Evolutionary conservation across 2,888 invertebrate genomes (phyloP).

Genomic region (Chrysomela aeneicollis): DNA sequence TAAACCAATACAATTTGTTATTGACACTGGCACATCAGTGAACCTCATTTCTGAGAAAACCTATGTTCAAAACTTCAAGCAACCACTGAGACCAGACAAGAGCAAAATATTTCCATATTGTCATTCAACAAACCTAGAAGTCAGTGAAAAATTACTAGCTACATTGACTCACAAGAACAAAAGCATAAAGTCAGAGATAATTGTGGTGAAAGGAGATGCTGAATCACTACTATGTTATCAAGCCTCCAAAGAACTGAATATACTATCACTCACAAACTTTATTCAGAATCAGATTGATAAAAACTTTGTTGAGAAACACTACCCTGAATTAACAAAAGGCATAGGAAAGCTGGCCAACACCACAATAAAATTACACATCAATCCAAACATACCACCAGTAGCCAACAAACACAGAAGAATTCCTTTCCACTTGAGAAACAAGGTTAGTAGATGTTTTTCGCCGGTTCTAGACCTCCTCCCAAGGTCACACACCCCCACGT

Average conservation of each 20-base stretch:
- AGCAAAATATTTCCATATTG: conserved; percentile 7
- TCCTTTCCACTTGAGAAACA: conserved; percentile 26
- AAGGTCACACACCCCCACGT: too few relatives aligned
- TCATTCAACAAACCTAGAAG: neutral
- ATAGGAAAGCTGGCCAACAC: conserved; percentile 40
- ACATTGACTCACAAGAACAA: conserved; percentile 12
- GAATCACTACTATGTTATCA: conserved; percentile 5
- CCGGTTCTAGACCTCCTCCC: too few relatives aligned
- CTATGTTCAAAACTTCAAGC: conserved; percentile 13
- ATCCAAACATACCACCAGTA: conserved; percentile 28
- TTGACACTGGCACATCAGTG: conserved; percentile 24
- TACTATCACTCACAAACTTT: conserved; percentile 2
- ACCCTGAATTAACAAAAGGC: conserved; percentile 18
- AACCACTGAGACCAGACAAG: neutral
- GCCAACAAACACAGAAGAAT: conserved; percentile 35
- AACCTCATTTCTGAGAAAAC: conserved; percentile 19
- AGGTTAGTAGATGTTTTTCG: too few relatives aligned
- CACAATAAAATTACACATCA: conserved; percentile 30
- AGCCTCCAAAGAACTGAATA: conserved; percentile 13
- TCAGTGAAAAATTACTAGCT: conserved; percentile 3
- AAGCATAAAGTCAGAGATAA: conserved; percentile 9
- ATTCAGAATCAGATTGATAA: conserved; percentile 16
- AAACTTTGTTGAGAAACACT: conserved; percentile 9
- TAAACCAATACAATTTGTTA: conserved; percentile 1
- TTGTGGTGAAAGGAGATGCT: conserved; percentile 12